Percentiles rank a stretch among this genome's conserved stretches.
These are phyloP conservation scores for Silurus glanis DNA, from an alignment of 2,113 vertebrate genomes.

Conservation along the genomic window DNA sequence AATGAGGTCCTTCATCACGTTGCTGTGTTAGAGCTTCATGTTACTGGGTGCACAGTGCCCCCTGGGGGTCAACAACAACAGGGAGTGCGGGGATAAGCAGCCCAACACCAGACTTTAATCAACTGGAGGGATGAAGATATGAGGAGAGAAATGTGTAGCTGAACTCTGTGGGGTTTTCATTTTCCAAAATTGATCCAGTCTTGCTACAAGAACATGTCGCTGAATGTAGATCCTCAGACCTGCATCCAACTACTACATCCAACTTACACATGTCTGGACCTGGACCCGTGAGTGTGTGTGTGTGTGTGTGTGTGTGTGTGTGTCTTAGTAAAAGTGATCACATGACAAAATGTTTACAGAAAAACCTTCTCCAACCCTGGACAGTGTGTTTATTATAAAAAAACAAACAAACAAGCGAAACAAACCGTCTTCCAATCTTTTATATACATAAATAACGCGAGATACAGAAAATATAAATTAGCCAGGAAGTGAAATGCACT, in stretches of 20 bases:
- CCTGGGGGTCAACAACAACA: background rate
- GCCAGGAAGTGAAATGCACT: background rate
- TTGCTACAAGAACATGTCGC: background rate
- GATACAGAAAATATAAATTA: constrained; percentile 17
- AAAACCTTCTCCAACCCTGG: background rate
- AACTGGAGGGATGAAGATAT: background rate
- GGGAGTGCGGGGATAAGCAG: background rate
- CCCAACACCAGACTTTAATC: background rate
- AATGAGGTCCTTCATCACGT: background rate
- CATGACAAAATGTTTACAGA: background rate
- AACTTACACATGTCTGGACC: no score
- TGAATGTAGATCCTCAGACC: background rate
- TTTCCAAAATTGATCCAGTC: background rate
- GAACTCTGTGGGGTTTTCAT: background rate
- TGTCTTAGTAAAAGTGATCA: background rate
- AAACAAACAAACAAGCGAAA: background rate
- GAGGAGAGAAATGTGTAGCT: no score
- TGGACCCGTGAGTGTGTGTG: no score
- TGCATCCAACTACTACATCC: background rate
- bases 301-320: background rate
- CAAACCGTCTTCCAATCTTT: background rate
- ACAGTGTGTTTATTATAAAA: constrained; percentile 49
- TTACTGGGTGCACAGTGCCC: constrained; percentile 17
- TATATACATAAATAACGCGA: constrained; percentile 34
- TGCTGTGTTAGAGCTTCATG: background rate